Base-by-base conservation (phyloP, 2,113 vertebrate genomes). In the Pithys albifrons region DNA sequence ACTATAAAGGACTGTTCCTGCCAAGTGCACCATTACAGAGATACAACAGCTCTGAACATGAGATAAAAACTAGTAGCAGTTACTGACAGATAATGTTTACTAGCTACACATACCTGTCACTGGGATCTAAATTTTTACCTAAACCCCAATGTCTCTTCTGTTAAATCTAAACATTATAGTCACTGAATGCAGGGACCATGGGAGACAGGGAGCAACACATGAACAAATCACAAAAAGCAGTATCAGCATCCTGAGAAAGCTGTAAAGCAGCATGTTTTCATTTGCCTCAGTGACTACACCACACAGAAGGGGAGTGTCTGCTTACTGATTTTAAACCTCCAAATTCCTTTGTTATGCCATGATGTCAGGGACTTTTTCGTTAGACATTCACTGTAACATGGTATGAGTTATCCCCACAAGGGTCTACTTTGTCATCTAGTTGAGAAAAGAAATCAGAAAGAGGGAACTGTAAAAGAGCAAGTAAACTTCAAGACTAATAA, bases 1-100 rank as follows among this genome's bases (percentile, higher is more conserved):
- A 91, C 90, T 91, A 46, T 78, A 97, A 97, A 97, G 62, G 89
- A 84, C 86, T 96, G 39, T 12, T 94, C 31, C 59, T 97, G 78
- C 87, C 91, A 95, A 96, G 33, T 57, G 10, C 52, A 82, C 94
- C 92, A 92, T 96, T 97, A 93, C 71, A 95, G 65, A 92, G 25
- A 35, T 79, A 80, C 95, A 71, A 85, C 15, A 82, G 45, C 18
- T 11, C 76, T 46, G 55, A 92, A 91, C 61, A 85, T 49, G 79
- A 66, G 19, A 61, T 59, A 73, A 96, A 67, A 49, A 69, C 79
- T 91, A 55, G 22, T 71, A 37, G 94, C 91, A 92, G 88, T 49
- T 88, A 51, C 85, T 91, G 59, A 59, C 24, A 92, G 74, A 28
- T 67, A 64, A 72, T 57, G 14, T 77, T 93, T 96, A 81, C n/a